A percentile compares a stretch with the other conserved stretches of the same genome.
These are phyloP conservation scores for Erebia epiphron DNA, from an alignment of 2,888 invertebrate species.

Conservation along the genomic window DNA sequence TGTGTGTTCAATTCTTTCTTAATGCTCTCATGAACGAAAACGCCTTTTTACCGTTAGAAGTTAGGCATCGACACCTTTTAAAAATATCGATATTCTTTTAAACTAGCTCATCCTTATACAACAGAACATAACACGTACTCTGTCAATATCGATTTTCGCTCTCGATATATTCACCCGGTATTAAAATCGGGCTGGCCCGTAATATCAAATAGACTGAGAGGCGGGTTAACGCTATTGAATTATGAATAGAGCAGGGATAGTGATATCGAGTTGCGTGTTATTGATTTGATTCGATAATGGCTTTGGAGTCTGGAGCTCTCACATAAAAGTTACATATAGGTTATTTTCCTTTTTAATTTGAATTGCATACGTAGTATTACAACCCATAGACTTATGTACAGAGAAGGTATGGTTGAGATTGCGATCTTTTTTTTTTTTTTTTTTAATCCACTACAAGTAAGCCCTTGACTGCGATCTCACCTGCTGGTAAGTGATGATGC, in stretches of 20 bases:
- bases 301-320: not conserved
- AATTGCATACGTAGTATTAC: not conserved
- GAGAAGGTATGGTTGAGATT: not conserved
- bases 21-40: too few relatives aligned
- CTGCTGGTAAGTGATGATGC: too few relatives aligned
- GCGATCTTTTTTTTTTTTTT: too few relatives aligned
- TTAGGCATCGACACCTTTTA: not conserved
- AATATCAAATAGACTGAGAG: slow-evolving; percentile 45
- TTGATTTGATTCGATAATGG: slow-evolving; percentile 40
- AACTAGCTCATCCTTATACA: not conserved
- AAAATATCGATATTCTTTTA: not conserved
- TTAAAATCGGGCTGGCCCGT: slow-evolving; percentile 43
- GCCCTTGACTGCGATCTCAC: too few relatives aligned
- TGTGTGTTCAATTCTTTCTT: too few relatives aligned
- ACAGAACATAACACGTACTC: slow-evolving; percentile 48
- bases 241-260: slow-evolving; percentile 65
- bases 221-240: slow-evolving; percentile 65
- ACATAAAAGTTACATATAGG: slow-evolving; percentile 18
- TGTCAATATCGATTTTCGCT: slow-evolving; percentile 38
- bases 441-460: too few relatives aligned
- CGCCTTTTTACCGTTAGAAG: not conserved
- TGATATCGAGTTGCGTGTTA: slow-evolving; percentile 53
- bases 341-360: slow-evolving; percentile 21
- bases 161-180: slow-evolving; percentile 31
- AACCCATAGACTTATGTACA: too few relatives aligned